Conservation (phyloP, 2,888 invertebrate genomes). For the Drosophila demipolita region DNA sequence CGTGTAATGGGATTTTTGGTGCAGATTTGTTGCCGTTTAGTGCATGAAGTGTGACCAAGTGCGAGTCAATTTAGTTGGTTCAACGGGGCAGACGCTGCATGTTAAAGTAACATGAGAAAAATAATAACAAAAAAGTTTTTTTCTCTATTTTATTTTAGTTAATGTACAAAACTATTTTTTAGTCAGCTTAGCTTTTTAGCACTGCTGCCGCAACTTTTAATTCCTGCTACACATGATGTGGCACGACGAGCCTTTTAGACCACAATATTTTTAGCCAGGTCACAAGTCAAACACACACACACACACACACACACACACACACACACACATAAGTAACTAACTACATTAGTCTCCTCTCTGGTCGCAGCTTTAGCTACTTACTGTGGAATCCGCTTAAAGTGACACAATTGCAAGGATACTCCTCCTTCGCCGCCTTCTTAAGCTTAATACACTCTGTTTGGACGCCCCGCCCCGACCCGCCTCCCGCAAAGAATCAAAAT, state of each 20-base stretch:
- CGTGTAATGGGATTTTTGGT: constrained; percentile 40
- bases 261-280: neutral
- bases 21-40: constrained; percentile 57
- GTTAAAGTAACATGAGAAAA: neutral
- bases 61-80: constrained; percentile 43
- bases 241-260: neutral
- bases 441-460: constrained; percentile 58
- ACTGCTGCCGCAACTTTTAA: neutral
- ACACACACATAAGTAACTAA: neutral
- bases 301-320: neutral
- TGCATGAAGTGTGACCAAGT: constrained; percentile 48
- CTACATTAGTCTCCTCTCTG: neutral
- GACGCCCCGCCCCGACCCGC: constrained; percentile 3
- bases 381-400: constrained; percentile 60
- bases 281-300: neutral
- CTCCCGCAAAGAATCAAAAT: constrained; percentile 42
- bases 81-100: constrained; percentile 2
- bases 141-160: neutral
- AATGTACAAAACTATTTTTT: neutral
- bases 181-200: neutral
- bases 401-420: constrained; percentile 41
- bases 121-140: neutral
- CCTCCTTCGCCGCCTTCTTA: neutral
- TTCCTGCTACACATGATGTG: neutral
- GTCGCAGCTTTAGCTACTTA: constrained; percentile 47